Base-by-base conservation (phyloP, 2,113 vertebrate genomes). In the Dasyornis broadbenti region DNA sequence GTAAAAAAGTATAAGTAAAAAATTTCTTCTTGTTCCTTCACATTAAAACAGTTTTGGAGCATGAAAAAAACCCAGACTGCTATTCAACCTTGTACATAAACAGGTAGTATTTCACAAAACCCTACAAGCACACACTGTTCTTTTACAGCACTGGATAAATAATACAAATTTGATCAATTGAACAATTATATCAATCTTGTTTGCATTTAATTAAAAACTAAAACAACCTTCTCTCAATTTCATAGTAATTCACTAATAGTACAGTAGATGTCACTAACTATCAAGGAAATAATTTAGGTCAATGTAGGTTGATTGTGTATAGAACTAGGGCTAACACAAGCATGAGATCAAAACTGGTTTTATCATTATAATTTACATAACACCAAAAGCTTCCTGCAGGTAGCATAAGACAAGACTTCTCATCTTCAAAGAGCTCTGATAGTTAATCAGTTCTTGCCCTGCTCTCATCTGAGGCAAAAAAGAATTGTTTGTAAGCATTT, bases 191-290 rank as follows among this genome's bases (percentile, higher is more conserved):
- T 50, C 37, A 26, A 49, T 23, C 19, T 70, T 82, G 19, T 73
- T 26, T 27, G 42, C 8, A 60, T 64, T 86, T 64, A 20, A 49
- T 71, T 57, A 50, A 45, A 50, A 85, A 72, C 3, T 8, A 61
- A n/a, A 70, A 13, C 30, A 47, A 20, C 3, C 7, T 10, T 37
- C 20, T 56, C 53, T 68, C 54, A 59, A 42, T 89, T 85, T 15
- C 60, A 64, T 3, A 93, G 97, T 77, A 98, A 95, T 97, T 92
- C 77, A 84, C 90, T 95, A 94, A 89, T 66, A 13, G 44, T 11
- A 96, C 98, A 97, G 97, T 94, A 98, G 98, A 96, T 98, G 98
- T 98, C 97, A 97, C 75, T 87, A 97, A 82, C 93, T 50, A 89
- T 35, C 95, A 98, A 97, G 77, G n/a, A 92, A 97, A 84, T 92